Conservation (phyloP, 64 coral and sea anemone species). For the Cladopsammia gracilis region DNA sequence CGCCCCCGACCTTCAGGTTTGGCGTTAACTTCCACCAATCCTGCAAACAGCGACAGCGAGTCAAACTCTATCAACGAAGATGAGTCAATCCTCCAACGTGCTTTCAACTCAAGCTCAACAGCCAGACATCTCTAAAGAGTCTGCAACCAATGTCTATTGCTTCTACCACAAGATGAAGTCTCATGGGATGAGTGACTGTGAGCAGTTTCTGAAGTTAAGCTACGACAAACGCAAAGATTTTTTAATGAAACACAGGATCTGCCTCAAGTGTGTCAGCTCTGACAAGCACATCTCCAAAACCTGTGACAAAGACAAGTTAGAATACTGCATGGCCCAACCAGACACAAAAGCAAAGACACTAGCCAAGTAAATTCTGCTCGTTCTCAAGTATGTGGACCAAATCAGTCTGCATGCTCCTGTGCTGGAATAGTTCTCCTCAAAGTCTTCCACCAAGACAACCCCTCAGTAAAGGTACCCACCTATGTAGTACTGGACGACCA, state of each 20-base stretch:
- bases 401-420: slow-evolving; percentile 4
- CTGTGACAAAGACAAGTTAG: slow-evolving; percentile 47
- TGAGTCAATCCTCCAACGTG: not conserved
- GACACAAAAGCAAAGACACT: slow-evolving; percentile 4
- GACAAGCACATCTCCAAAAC: slow-evolving; percentile 53
- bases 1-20: not conserved
- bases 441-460: slow-evolving; percentile 63
- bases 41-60: not conserved
- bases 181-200: slow-evolving; percentile 65
- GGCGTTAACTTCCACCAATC: slow-evolving; percentile 10
- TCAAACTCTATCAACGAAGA: slow-evolving; percentile 15
- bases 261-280: slow-evolving; percentile 62
- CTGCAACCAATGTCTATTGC: slow-evolving; percentile 19
- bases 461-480: not conserved
- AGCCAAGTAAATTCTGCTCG: slow-evolving; percentile 28
- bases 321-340: slow-evolving; percentile 45
- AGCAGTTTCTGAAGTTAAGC: slow-evolving; percentile 49
- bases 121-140: not conserved
- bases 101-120: slow-evolving; percentile 28
- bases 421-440: slow-evolving; percentile 43
- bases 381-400: slow-evolving; percentile 49
- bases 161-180: slow-evolving; percentile 73
- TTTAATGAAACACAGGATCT: slow-evolving; percentile 49
- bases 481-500: slow-evolving; percentile 38
- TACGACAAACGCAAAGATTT: slow-evolving; percentile 70